Evolutionary conservation across 2,113 vertebrate genomes (phyloP).

Genomic region (Mesocricetus auratus): DNA sequence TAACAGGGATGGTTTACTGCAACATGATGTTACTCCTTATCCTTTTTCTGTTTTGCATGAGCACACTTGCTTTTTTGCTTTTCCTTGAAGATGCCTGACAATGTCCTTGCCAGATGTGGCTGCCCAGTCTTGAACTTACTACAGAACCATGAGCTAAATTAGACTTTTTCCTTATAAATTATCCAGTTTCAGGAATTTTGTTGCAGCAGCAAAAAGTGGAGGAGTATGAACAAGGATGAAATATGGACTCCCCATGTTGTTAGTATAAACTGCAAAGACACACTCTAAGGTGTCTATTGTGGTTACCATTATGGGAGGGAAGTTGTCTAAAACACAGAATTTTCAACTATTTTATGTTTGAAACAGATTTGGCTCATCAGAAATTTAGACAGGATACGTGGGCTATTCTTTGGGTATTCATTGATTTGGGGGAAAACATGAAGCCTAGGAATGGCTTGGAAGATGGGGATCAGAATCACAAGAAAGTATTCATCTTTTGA

Average conservation of each 20-base stretch:
- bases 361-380: background rate
- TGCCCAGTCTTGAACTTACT: background rate
- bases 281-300: background rate
- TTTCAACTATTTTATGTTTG: constrained; percentile 3
- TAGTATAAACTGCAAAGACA: background rate
- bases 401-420: background rate
- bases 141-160: background rate
- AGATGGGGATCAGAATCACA: background rate
- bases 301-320: background rate
- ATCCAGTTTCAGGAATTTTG: background rate
- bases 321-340: background rate
- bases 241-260: background rate
- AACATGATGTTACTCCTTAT: background rate
- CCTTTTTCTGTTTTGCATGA: background rate
- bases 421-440: background rate
- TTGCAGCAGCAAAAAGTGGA: background rate
- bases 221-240: background rate
- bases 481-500: background rate
- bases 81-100: background rate
- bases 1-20: background rate
- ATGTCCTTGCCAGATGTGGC: background rate
- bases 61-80: background rate
- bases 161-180: background rate
- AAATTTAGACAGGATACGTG: background rate
- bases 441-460: background rate